Evolutionary conservation across 2,113 vertebrate genomes (phyloP).

Genomic region (Cephalophus harveyi): DNA sequence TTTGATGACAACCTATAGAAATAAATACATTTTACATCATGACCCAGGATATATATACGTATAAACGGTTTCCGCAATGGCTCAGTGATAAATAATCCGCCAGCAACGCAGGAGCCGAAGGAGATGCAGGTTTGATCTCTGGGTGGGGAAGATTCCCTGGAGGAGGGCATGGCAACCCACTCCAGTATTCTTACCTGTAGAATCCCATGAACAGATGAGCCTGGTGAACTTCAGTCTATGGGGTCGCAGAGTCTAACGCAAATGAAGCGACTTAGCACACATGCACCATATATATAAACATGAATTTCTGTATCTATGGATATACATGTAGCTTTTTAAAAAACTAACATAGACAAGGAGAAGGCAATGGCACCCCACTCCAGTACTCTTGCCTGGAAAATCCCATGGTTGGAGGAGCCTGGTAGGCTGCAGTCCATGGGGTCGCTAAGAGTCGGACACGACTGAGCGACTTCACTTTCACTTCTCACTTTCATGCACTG

Average conservation of each 20-base stretch:
- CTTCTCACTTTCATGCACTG: too few relatives aligned
- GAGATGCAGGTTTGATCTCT: not conserved
- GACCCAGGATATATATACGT: not conserved
- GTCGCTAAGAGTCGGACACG: too few relatives aligned
- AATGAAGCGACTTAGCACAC: not conserved
- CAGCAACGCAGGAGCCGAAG: not conserved
- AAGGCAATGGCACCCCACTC: too few relatives aligned
- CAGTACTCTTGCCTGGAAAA: too few relatives aligned
- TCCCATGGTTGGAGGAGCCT: too few relatives aligned
- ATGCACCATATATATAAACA: not conserved
- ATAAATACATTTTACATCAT: not conserved
- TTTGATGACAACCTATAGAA: not conserved
- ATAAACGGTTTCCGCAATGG: fast-evolving
- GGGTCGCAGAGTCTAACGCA: fast-evolving
- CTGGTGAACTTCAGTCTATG: not conserved
- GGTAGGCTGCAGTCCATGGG: too few relatives aligned
- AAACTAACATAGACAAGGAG: not conserved
- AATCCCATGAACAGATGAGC: not conserved
- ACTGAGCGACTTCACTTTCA: too few relatives aligned
- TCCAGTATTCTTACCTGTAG: not conserved
- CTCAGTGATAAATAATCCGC: not conserved
- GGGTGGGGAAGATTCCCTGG: not conserved
- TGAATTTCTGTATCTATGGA: not conserved
- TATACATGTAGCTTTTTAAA: not conserved
- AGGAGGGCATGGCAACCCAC: not conserved